phyloP scores from a whole-genome alignment of 2,113 vertebrate genomes.

The Petroica traversi region DNA sequence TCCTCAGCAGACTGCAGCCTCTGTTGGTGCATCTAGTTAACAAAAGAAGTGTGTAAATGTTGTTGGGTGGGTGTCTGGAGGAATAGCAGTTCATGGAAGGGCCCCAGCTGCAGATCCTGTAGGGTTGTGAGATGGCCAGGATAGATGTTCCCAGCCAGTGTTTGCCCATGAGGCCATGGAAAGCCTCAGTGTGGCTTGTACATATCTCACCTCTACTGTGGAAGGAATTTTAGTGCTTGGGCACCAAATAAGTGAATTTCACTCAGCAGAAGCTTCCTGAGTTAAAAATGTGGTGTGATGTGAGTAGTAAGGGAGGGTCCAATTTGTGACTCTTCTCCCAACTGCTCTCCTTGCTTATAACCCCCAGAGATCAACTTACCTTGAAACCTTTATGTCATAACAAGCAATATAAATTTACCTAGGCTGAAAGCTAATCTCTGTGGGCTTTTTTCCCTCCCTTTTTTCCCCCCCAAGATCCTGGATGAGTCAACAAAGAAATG shows the following conservation, averaged over 20 bases:
- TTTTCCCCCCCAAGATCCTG: not conserved
- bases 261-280: not conserved
- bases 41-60: accelerated
- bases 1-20: not conserved
- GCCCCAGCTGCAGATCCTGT: not conserved
- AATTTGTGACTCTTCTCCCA: not conserved
- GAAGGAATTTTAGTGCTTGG: not conserved
- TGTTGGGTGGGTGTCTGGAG: not conserved
- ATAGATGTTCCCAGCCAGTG: accelerated
- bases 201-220: not conserved
- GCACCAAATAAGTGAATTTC: not conserved
- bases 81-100: not conserved
- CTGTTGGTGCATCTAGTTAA: not conserved
- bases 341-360: not conserved
- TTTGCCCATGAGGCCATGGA: not conserved
- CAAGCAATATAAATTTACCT: not conserved
- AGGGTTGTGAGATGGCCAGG: not conserved
- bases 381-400: not conserved
- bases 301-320: not conserved
- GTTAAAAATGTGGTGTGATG: not conserved
- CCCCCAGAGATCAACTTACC: not conserved
- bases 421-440: not conserved
- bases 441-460: not conserved
- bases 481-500: not conserved
- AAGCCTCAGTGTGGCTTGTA: not conserved